Evolutionary conservation across 2,888 invertebrate genomes (phyloP), one percentile per base, ranked within the genome.

Genomic region (Blera fallax): DNA sequence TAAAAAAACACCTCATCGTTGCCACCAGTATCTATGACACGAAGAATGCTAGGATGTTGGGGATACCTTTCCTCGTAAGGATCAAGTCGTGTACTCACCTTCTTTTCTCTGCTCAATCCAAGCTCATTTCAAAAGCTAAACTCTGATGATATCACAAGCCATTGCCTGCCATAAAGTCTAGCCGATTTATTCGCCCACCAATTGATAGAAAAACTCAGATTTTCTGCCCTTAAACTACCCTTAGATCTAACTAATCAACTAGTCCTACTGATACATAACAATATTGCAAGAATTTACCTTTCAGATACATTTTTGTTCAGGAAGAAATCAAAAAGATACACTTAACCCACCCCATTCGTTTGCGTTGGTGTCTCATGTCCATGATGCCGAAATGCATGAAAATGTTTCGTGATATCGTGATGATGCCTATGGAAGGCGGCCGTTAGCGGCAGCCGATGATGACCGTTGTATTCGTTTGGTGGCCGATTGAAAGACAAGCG

Each of bases 331-430:
- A 1, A 10, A 6, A 37, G 18, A 5, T 8, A 10, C 34, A 24
- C 29, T 45, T 84, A 84, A 32, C 84, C 84, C 11, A 84, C 84
- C 8, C 84, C 80, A 52, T 84, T 84, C 10, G 84, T 76, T 43
- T 80, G 84, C 3, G 84, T 80, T 16, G 79, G 50, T 0, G 80
- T 84, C 29, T 84, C 84, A 27, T 84, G 80, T 5, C 84, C 84
- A 16, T 76, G 74, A 52, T 80, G 80, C 5, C 84, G 69, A 6
- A 84, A 84, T 29, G 74, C 64, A 29, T 84, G 84, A 45, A 84
- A 84, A 52, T 80, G 84, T 37, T 84, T 84, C 43, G 84, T 65
- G 27, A 84, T 84, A n/a, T 84, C 84, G 29, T 84, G 80, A 29
- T 80, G 74, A 3, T 84, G 84, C 16, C 70, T 48, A 29, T 84